Base-by-base conservation (phyloP, 2,888 invertebrate genomes). In the Lutraria lutraria region DNA sequence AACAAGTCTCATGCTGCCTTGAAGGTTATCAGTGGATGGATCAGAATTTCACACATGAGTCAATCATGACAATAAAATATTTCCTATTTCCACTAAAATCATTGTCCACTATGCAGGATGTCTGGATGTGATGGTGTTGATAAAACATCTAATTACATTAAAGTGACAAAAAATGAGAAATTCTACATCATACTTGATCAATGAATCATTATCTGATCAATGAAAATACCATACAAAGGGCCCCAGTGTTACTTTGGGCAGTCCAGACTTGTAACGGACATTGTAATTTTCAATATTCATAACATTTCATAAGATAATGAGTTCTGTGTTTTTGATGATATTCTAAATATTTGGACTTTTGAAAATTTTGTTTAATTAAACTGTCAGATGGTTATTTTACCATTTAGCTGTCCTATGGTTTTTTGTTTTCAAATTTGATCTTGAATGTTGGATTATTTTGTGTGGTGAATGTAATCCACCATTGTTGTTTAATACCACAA, bases 1-100 rank as follows among this genome's bases (percentile, higher is more conserved):
- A 25, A 68, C 63, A 76, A 34, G 31, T 31, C 31, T 31, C 76
- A 31, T 76, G 31, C 31, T 10, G 29, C 0, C 12, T 25, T 76
- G n/a, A n/a, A 19, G 31, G 16, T 76, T 34, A 34, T 31, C 34
- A 34, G 25, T 3, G 31, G 12, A 76, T 76, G 76, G 34, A 76
- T 76, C 76, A 76, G 16, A 76, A 76, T 76, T 76, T 76, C 34
- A 76, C 76, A 16, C 76, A 29, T 72, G 34, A 76, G 76, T 76
- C 31, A 76, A 25, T 68, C 63, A 68, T 68, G 63, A 68, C 63
- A 68, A 25, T 68, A 25, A 25, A n/a, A 19, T 56, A 56, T 68
- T 68, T 21, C 63, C 63, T 12, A 68, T 25, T 68, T n/a, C 60
- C 63, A 68, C 6, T 68, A 25, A n/a, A 68, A 25, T n/a, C 25